Base-by-base conservation (phyloP, 1,140 invertebrate genomes). In the Eriocheir sinensis region DNA sequence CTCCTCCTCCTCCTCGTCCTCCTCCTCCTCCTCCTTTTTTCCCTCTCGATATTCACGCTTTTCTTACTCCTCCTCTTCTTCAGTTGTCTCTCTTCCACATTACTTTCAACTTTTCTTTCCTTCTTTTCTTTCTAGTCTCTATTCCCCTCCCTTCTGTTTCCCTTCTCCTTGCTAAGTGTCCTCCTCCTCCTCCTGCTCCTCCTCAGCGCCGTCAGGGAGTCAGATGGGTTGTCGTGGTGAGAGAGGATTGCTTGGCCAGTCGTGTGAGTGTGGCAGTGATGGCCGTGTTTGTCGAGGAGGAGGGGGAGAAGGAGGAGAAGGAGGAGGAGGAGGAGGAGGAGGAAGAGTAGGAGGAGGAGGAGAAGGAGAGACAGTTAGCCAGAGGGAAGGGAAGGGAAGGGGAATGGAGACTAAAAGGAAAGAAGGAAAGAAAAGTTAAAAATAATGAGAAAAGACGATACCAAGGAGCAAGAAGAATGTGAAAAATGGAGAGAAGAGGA, bases 241-340 rank as follows among this genome's bases (percentile, higher is more conserved):
- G 60, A 72, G 60, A 72, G 60, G n/a, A 72, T 72, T 72, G 60
- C 60, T 72, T 72, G 60, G 60, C 8, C 21, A 72, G 60, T n/a
- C 60, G 17, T 72, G 60, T 72, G 60, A 72, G 60, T 72, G 60
- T 72, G 60, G 60, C 27, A n/a, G 60, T 72, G 60, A 72, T 72
- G 48, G 60, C 8, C 21, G 60, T 72, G 60, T 72, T 72, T 72
- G 60, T 72, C 60, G 48, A 53, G 48, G 48, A 53, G 48, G 48
- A 72, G 60, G 60, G n/a, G 60, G 60, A 72, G 60, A n/a, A 72
- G 60, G 60, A 53, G 60, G 60, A 72, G 60, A n/a, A 72, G 53
- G 53, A 72, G 53, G 53, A 72, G 53, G 53, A 72, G 53, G 53
- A 72, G 53, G 53, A 72, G 53, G 53, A 27, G 53, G 53, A 72